Evolutionary conservation across 2,113 vertebrate species (phyloP), one percentile per base, ranked within the genome.

Genomic region (Sphaerodactylus townsendi): DNA sequence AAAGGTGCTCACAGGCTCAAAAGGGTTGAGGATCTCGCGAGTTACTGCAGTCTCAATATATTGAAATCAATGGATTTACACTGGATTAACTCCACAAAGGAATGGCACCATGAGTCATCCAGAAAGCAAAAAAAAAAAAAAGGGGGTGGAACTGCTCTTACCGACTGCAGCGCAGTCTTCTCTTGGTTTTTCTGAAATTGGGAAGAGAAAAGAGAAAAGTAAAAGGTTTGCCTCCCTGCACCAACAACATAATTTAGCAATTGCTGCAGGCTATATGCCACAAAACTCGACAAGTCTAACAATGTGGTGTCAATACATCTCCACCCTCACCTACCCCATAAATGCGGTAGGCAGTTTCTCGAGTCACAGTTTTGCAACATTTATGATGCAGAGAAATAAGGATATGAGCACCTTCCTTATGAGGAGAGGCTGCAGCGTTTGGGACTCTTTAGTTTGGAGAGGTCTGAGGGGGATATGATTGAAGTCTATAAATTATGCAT

Each of bases 121-220:
- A 14, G 2, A 21, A 65, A 39, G 11, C 33, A 62, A 7, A n/a
- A 68, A 53, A 44, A 37, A 0, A 11, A 53, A 44, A 37, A 0
- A 11, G 15, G 2, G 14, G 15, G 37, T 8, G 21, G 4, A 37
- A 48, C 8, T 3, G 11, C 44, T 39, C 25, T 77, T 37, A 25
- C n/a, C 10, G 39, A 11, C 35, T 72, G 64, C 14, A 86, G 90
- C 78, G 88, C 91, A 87, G 59, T 90, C 17, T 11, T 35, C 50
- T 89, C 88, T 14, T 77, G 87, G 41, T 48, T 86, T 30, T 86
- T 89, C 92, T 94, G 86, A 50, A 72, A 70, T 74, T 48, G 86
- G 62, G 85, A 74, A 83, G 0, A 65, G 23, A 25, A 4, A 62
- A n/a, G 3, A 19, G 3, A 3, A 37, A 13, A 15, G 41, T 41